phyloP scores from a whole-genome alignment of 1,140 invertebrate species.

The Solenopsis fugax region DNA sequence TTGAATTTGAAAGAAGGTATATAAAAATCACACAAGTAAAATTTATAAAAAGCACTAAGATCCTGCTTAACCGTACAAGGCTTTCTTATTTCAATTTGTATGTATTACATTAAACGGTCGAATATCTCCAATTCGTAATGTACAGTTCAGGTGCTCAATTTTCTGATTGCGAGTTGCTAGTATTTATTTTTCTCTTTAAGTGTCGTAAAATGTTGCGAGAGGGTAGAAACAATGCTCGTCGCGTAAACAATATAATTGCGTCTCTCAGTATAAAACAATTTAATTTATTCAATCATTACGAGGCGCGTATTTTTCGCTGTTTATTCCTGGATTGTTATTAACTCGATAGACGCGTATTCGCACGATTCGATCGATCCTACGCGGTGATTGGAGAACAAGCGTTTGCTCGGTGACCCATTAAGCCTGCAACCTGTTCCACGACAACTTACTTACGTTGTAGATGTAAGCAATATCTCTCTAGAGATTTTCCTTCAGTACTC shows the following conservation, averaged over 20 bases:
- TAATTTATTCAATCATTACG: constrained; percentile 32
- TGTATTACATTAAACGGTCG: too few species aligned
- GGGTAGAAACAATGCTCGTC: neutral
- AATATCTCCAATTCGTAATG: too few species aligned
- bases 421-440: constrained; percentile 23
- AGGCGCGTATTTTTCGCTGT: neutral
- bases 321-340: constrained; percentile 45
- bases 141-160: neutral
- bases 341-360: constrained; percentile 15
- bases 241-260: neutral
- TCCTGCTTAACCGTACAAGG: too few species aligned
- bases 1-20: too few species aligned
- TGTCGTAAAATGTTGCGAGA: neutral
- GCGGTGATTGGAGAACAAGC: constrained; percentile 32
- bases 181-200: neutral
- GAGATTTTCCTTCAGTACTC: constrained; percentile 1
- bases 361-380: constrained; percentile 10
- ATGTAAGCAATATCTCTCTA: constrained; percentile 18
- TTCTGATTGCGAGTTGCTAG: neutral
- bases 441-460: neutral
- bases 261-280: neutral
- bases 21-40: too few species aligned
- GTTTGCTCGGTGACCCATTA: constrained; percentile 48
- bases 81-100: too few species aligned
- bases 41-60: too few species aligned